Evolutionary conservation across 2,797 vertebrate species (phyloP).

Genomic region (Phalloptychus januarius): DNA sequence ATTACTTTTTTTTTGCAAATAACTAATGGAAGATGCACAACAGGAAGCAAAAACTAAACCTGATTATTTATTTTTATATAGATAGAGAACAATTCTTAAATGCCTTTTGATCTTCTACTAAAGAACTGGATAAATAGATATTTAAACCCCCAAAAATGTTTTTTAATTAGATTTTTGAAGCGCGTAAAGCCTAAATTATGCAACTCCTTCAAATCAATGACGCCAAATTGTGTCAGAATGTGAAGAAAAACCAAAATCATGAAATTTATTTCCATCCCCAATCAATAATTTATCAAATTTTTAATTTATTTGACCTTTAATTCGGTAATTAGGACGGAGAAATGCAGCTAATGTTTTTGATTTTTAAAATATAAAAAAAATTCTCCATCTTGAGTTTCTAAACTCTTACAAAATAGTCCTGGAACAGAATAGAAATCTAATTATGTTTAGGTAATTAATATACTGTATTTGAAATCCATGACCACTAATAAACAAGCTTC

Average conservation of each 20-base stretch:
- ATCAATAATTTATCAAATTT: not conserved
- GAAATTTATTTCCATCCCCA: not conserved
- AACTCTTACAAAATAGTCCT: not conserved
- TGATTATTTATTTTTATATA: not conserved
- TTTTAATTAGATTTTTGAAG: not conserved
- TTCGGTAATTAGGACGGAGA: no score
- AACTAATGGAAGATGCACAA: not conserved
- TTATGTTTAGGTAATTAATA: not conserved
- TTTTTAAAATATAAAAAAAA: not conserved
- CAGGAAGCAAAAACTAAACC: not conserved
- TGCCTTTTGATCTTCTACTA: not conserved
- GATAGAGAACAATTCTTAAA: not conserved
- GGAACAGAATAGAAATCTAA: not conserved
- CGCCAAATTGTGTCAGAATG: not conserved
- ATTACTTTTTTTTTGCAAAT: not conserved
- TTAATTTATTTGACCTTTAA: no score
- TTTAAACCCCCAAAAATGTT: not conserved
- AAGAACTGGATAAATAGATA: not conserved
- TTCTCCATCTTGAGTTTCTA: not conserved
- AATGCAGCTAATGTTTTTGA: not conserved
- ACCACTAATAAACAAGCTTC: conserved; percentile 12
- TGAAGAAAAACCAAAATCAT: not conserved
- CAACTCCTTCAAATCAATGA: not conserved
- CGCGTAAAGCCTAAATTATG: not conserved
- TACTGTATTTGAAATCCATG: not conserved